Percentiles rank a stretch among this genome's conserved stretches.
phyloP scores from a whole-genome alignment of 2,888 invertebrate species.

The Tuta absoluta region DNA sequence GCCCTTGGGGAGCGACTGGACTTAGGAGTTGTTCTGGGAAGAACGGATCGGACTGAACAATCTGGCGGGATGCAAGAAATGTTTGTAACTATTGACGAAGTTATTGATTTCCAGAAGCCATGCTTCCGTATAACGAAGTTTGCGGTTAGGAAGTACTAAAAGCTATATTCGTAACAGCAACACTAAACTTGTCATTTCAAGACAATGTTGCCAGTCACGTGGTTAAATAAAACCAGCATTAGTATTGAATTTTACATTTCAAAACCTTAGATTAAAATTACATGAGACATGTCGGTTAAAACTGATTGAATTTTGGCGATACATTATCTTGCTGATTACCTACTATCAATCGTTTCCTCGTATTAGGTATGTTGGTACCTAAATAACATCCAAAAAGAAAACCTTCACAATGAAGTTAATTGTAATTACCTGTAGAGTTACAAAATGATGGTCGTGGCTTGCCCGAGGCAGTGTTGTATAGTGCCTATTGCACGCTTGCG shows the following conservation, averaged over 20 bases:
- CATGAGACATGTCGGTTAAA: too few relatives aligned
- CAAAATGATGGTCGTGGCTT: slow-evolving; percentile 1
- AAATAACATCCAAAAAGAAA: not conserved
- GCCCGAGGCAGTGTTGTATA: slow-evolving; percentile 8
- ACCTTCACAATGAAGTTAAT: not conserved
- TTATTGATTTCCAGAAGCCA: slow-evolving; percentile 47
- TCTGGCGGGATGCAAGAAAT: not conserved
- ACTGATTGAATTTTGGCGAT: too few relatives aligned
- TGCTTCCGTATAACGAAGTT: slow-evolving; percentile 49
- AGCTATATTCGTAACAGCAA: slow-evolving; percentile 70
- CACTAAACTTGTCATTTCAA: slow-evolving; percentile 51
- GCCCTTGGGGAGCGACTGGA: too few relatives aligned
- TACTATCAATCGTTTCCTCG: too few relatives aligned
- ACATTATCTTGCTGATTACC: too few relatives aligned
- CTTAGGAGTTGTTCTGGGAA: too few relatives aligned
- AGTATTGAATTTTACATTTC: not conserved
- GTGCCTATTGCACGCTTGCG: not conserved
- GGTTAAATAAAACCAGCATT: not conserved
- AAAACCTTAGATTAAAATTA: too few relatives aligned
- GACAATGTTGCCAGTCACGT: slow-evolving; percentile 33
- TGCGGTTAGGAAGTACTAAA: slow-evolving; percentile 56
- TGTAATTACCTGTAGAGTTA: not conserved
- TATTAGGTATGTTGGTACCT: too few relatives aligned
- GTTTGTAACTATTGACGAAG: not conserved
- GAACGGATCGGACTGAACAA: too few relatives aligned